Base-by-base conservation (phyloP, 2,888 invertebrate species). In the Platycheirus rosarum region DNA sequence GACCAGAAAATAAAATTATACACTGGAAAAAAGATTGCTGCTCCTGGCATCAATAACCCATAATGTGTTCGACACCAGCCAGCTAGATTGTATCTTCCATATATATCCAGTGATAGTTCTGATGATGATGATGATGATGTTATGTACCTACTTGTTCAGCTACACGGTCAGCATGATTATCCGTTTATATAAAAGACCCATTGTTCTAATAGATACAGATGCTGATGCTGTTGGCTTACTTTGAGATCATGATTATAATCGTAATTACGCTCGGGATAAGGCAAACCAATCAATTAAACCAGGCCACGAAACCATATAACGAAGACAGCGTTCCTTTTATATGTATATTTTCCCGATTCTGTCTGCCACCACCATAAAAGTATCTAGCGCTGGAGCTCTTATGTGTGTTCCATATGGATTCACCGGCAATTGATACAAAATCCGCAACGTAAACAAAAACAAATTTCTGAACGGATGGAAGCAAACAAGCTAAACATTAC, bases 251-350 rank as follows among this genome's bases (percentile, higher is more conserved):
- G 79, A 79, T 66, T 69, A 75, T 63, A 49, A 80, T 80, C 75
- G 51, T 75, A 75, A 80, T 80, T 75, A 70, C 51, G 69, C 49
- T 16, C 79, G 65, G 75, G 60, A 70, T 70, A 70, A 80, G 75
- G 75, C 75, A 80, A 80, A 70, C 75, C 79, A 80, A 80, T 80
- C 75, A 80, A 80, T 80, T 80, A 80, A 80, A 75, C 70, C 79
- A 75, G 79, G 79, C 70, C 79, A 80, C 23, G 65, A 40, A 53
- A 53, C 23, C n/a, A 13, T 13, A 46, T 26, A 60, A 60, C 44
- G 49, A 14, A 66, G 63, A 74, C 14, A 35, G 48, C 20, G 23
- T 55, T 46, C 35, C 8, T 8, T n/a, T n/a, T 14, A 32, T 32
- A 32, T 23, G 23, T 23, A 23, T 32, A 32, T 32, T 32, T 32